Evolutionary conservation across 2,888 invertebrate species (phyloP).

Genomic region (Disparrhopalites patrizii): DNA sequence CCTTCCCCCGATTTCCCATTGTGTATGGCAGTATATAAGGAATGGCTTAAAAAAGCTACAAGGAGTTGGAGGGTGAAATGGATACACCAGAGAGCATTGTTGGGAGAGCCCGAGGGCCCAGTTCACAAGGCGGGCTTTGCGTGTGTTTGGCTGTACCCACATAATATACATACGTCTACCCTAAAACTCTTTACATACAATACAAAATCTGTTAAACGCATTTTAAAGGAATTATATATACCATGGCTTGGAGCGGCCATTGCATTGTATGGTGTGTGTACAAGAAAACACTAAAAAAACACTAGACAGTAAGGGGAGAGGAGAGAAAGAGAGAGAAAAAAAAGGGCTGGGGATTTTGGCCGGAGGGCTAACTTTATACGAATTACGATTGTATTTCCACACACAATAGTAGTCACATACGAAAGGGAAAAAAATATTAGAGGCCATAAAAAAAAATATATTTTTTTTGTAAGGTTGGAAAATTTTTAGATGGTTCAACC

Average conservation of each 20-base stretch:
- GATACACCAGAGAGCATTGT: neutral
- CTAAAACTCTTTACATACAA: neutral
- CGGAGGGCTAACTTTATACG: neutral
- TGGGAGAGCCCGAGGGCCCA: neutral
- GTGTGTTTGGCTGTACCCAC: neutral
- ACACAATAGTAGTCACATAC: neutral
- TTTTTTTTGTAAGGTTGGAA: no score
- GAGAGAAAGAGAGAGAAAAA: no score
- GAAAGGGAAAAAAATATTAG: neutral
- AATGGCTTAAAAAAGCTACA: no score
- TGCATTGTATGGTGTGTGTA: neutral
- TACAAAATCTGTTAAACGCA: slow-evolving; percentile 3
- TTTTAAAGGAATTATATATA: neutral
- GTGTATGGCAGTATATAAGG: no score
- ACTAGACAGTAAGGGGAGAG: no score
- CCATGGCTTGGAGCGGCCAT: slow-evolving; percentile 2
- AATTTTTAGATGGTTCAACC: no score
- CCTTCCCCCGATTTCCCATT: no score
- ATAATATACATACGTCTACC: neutral
- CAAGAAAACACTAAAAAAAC: no score
- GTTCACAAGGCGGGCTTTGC: slow-evolving; percentile 7
- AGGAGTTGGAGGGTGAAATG: no score
- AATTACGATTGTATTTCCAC: slow-evolving; percentile 7
- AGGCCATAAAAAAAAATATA: neutral
- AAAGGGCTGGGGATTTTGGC: slow-evolving; percentile 6